Percentiles rank a stretch among this genome's conserved stretches.
Conservation (phyloP, 37 sponge, comb jelly and placozoan species). For the Ephydatia muelleri region DNA sequence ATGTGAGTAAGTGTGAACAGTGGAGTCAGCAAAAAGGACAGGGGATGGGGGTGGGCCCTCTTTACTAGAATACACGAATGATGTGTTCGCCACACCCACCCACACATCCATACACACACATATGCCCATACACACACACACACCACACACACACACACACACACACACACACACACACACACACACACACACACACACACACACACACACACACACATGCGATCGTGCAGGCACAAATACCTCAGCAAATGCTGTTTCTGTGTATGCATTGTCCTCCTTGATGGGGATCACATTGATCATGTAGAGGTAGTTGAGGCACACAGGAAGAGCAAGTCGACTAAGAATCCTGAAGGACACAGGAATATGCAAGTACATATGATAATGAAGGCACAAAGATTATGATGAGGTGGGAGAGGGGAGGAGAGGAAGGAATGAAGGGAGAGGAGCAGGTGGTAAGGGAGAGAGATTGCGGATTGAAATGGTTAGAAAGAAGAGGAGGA, state of each 20-base stretch:
- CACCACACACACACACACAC: no score
- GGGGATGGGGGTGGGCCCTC: no score
- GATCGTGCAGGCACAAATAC: no score
- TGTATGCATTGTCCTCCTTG: conserved; percentile 27
- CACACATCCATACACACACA: no score
- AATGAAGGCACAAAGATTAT: not conserved
- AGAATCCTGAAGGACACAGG: conserved; percentile 60
- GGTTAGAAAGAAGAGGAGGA: not conserved
- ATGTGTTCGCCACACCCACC: no score
- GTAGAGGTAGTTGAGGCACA: conserved; percentile 94
- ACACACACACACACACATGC: no score
- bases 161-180: no score
- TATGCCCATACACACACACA: no score
- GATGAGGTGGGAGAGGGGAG: not conserved
- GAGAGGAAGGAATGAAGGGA: not conserved
- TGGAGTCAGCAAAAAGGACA: no score
- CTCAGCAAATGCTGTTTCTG: conserved; percentile 69
- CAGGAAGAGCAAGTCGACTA: conserved; percentile 90
- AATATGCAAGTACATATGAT: not conserved
- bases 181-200: no score
- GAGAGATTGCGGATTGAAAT: not conserved
- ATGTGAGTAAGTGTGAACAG: no score
- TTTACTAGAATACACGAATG: no score
- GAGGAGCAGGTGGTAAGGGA: not conserved
- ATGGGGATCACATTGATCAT: conserved; percentile 76